Percentiles rank a stretch among this genome's conserved stretches.
Conservation (phyloP, 2,113 vertebrate species). For the Sminthopsis crassicaudata region DNA sequence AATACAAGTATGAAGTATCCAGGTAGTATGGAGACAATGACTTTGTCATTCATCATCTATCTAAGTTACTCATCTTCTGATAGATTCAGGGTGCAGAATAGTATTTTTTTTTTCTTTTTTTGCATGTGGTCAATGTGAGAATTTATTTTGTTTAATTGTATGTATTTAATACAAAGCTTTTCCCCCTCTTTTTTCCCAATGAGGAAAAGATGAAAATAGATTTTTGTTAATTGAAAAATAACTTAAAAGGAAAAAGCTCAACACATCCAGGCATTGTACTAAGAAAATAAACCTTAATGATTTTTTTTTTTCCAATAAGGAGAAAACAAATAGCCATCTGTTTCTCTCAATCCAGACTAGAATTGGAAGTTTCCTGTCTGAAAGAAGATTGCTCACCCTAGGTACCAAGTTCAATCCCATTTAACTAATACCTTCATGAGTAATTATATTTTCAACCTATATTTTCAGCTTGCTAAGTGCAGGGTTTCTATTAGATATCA, state of each 20-base stretch:
- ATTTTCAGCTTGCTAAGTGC: neutral
- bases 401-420: neutral
- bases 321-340: neutral
- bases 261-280: neutral
- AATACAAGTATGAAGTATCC: neutral
- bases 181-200: neutral
- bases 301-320: neutral
- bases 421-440: neutral
- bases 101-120: neutral
- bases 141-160: neutral
- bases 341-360: neutral
- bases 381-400: neutral
- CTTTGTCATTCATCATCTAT: too few relatives aligned
- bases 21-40: neutral
- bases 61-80: neutral
- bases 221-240: neutral
- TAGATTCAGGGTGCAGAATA: neutral
- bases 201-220: neutral
- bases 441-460: neutral
- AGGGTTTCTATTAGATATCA: neutral
- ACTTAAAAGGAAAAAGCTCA: neutral
- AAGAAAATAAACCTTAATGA: neutral
- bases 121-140: neutral
- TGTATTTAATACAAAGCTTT: neutral
- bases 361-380: neutral